Conservation (phyloP, 2,797 vertebrate species). For the Rhynchonycteris naso region DNA sequence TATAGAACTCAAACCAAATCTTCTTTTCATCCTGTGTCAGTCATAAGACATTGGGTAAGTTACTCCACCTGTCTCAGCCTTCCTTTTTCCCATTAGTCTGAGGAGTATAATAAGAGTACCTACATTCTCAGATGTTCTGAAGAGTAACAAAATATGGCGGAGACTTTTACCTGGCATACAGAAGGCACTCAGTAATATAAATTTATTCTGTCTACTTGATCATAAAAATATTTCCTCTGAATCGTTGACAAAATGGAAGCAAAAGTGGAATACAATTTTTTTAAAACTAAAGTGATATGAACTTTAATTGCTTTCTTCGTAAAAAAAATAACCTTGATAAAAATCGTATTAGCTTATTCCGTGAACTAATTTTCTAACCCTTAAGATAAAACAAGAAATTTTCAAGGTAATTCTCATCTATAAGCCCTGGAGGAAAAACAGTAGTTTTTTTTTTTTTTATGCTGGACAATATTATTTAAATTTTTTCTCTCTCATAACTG, state of each 20-base stretch:
- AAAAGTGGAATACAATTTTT: slow-evolving; percentile 2
- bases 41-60: neutral
- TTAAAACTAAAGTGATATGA: neutral
- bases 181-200: neutral
- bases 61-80: neutral
- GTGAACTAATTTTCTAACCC: slow-evolving; percentile 29
- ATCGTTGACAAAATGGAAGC: slow-evolving; percentile 17
- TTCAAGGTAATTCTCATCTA: neutral
- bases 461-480: neutral
- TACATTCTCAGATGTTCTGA: neutral
- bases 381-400: slow-evolving; percentile 27
- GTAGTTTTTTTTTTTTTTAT: neutral
- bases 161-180: neutral
- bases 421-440: neutral
- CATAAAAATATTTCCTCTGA: neutral
- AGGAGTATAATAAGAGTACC: neutral
- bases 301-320: neutral
- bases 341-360: slow-evolving; percentile 54
- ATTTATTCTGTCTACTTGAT: neutral
- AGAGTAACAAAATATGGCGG: neutral
- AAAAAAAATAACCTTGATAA: slow-evolving; percentile 1
- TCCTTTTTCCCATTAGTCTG: neutral
- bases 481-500: neutral
- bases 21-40: neutral
- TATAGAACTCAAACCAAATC: neutral